These are phyloP conservation scores for Romanogobio albipinnatus DNA, from an alignment of 2,113 vertebrate genomes.

Conservation along the genomic window DNA sequence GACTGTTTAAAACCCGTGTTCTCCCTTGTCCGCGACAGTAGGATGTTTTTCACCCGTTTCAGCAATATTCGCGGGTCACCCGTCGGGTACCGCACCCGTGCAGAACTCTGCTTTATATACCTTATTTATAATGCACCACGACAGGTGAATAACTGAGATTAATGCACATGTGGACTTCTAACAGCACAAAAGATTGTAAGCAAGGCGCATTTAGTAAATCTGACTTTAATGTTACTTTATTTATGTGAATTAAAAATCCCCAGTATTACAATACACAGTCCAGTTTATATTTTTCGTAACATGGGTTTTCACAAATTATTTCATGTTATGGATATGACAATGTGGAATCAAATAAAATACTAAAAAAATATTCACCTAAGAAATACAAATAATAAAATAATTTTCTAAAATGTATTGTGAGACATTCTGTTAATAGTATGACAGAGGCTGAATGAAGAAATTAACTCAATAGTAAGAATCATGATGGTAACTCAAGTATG, in stretches of 20 bases:
- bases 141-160: not conserved
- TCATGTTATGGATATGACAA: not conserved
- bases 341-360: not conserved
- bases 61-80: too few relatives aligned
- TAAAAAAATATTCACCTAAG: slow-evolving; percentile 31
- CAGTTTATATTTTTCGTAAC: slow-evolving; percentile 14
- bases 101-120: not conserved
- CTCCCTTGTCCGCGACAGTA: too few relatives aligned
- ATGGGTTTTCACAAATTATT: not conserved
- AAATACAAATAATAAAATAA: slow-evolving; percentile 13
- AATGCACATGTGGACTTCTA: not conserved
- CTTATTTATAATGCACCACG: not conserved
- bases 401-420: slow-evolving; percentile 51
- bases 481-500: slow-evolving; percentile 58
- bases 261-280: slow-evolving; percentile 10
- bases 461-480: slow-evolving; percentile 52
- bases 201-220: not conserved
- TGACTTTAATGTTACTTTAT: slow-evolving; percentile 27
- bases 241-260: not conserved
- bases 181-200: not conserved
- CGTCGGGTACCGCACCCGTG: too few relatives aligned
- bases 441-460: slow-evolving; percentile 49
- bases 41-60: too few relatives aligned
- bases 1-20: too few relatives aligned
- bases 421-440: slow-evolving; percentile 63